phyloP scores from a whole-genome alignment of 2,888 invertebrate genomes.

The Acanthosepion pharaonis region DNA sequence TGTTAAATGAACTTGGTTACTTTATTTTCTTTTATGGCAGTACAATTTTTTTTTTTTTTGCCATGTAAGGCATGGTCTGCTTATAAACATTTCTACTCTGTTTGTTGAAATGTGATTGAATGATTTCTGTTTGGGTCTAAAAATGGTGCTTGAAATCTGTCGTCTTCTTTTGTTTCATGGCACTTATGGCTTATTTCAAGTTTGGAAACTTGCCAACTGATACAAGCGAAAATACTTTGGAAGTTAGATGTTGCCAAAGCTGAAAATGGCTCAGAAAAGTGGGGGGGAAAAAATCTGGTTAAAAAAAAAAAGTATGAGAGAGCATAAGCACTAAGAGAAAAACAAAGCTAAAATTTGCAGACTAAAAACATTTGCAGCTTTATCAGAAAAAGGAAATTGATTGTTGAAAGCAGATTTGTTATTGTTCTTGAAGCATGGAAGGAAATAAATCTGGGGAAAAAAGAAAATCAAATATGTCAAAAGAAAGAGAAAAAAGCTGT shows the following conservation, averaged over 20 bases:
- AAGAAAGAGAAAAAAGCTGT: too few relatives aligned
- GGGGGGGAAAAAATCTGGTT: too few relatives aligned
- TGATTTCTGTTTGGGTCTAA: background rate
- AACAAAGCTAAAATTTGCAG: too few relatives aligned
- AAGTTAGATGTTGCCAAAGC: background rate
- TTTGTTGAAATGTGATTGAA: background rate
- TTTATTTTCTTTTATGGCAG: background rate
- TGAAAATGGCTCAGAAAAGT: background rate
- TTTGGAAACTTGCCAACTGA: background rate
- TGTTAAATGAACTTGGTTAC: background rate
- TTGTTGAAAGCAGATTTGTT: too few relatives aligned
- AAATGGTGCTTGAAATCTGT: background rate
- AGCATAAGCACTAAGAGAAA: too few relatives aligned
- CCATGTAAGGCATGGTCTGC: background rate
- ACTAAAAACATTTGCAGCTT: too few relatives aligned
- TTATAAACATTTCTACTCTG: background rate
- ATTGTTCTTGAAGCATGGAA: too few relatives aligned
- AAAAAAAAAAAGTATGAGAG: too few relatives aligned
- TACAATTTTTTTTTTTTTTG: background rate
- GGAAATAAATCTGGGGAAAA: too few relatives aligned
- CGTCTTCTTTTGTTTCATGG: background rate
- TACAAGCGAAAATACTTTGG: background rate
- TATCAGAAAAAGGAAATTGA: too few relatives aligned
- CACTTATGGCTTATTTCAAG: background rate
- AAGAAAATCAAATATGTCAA: too few relatives aligned